Evolutionary conservation across 2,888 invertebrate genomes (phyloP), one percentile per base, ranked within the genome.

Genomic region (Apamea epomidion): DNA sequence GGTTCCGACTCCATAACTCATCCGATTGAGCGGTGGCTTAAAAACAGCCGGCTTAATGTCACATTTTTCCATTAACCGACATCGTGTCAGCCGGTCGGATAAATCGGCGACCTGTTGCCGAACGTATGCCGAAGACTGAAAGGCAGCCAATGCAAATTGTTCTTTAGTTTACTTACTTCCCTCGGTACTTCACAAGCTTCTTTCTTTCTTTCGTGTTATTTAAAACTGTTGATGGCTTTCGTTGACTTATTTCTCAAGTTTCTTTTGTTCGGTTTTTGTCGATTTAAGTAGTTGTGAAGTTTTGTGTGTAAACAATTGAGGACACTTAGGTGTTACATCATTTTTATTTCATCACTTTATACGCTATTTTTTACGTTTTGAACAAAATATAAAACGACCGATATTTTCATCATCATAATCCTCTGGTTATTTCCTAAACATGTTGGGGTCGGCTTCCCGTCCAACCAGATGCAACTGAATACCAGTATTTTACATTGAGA

Each of bases 91-190:
- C 86, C 83, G 90, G 84, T 80, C 81, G 91, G 93, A 94, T 94
- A 93, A 95, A 96, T 95, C 95, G 96, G 91, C 95, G 93, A 96
- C 96, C 96, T 96, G 96, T 96, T 96, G 96, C 95, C 80, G 89
- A 91, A 93, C 92, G 94, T 93, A 93, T 93, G 94, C 91, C 88
- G 85, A 88, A 88, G 92, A 91, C 92, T 92, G 90, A 89, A 88
- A 84, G 87, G 64, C 90, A 82, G 88, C 88, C 92, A 92, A 93
- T 93, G 94, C 91, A 95, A 94, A 95, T 95, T 92, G 94, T 94
- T 94, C 94, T 94, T 94, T 94, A 93, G 93, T 94, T 92, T 91
- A 92, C 91, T 92, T 91, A 82, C 82, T 90, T 48, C 81, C 76
- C 87, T 75, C 80, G 80, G 82, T 87, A 87, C 87, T 85, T 85